Evolutionary conservation across 2,113 vertebrate species (phyloP).

Genomic region (Ovibos moschatus): DNA sequence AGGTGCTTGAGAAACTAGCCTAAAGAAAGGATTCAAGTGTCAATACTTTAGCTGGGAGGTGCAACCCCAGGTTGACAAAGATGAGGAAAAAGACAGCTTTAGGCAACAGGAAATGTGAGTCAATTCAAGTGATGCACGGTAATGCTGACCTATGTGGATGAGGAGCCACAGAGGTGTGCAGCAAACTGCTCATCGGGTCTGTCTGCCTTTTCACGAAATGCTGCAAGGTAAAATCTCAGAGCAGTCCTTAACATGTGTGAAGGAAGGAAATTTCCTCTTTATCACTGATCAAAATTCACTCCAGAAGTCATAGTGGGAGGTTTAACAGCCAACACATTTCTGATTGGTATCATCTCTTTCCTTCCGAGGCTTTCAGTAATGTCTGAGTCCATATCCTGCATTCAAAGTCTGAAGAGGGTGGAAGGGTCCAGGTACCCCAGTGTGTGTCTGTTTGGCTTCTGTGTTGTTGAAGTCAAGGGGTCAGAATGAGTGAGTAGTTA

Average conservation of each 20-base stretch:
- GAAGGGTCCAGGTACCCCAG: neutral
- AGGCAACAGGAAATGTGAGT: neutral
- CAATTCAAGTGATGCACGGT: too few relatives aligned
- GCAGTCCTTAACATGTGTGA: neutral
- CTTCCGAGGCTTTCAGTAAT: neutral
- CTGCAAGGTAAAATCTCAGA: neutral
- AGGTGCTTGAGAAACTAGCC: neutral
- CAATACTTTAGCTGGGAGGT: neutral
- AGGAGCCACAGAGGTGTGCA: neutral
- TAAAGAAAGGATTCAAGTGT: neutral
- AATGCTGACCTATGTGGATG: neutral
- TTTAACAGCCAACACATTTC: neutral
- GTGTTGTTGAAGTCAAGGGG: neutral
- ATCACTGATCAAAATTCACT: neutral
- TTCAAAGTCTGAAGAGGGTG: neutral
- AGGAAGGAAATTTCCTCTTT: neutral
- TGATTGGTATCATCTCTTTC: neutral
- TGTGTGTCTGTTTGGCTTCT: neutral
- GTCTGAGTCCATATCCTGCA: accelerated
- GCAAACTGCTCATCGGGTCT: neutral
- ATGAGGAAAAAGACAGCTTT: neutral
- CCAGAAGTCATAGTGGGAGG: neutral
- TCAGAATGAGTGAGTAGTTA: neutral
- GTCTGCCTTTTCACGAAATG: neutral
- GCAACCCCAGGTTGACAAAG: neutral